phyloP scores from a whole-genome alignment of 2,888 invertebrate genomes.

The Tridacna gigas region DNA sequence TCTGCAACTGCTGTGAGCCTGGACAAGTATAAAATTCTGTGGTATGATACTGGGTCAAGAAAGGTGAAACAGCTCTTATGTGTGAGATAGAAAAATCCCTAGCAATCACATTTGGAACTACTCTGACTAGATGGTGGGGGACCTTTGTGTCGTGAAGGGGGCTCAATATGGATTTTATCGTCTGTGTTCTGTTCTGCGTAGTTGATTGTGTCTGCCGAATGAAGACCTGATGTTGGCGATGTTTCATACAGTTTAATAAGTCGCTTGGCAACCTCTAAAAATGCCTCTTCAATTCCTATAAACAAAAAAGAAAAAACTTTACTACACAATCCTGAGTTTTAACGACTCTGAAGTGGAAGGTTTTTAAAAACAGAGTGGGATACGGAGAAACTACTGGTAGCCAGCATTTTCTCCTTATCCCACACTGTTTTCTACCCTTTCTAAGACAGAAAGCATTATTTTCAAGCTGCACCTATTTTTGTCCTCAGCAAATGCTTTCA shows the following conservation, averaged over 20 bases:
- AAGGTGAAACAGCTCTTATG: not conserved
- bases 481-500: no score
- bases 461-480: no score
- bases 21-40: no score
- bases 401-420: not conserved
- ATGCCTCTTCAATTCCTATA: conserved; percentile 81
- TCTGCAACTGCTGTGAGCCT: no score
- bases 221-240: conserved; percentile 75
- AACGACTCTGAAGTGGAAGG: not conserved
- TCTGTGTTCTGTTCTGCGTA: conserved; percentile 32
- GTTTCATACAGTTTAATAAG: conserved; percentile 78
- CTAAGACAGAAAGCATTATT: no score
- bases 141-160: conserved; percentile 51
- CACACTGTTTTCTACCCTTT: not conserved
- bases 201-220: conserved; percentile 60
- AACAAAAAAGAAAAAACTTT: not conserved
- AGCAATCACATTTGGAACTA: conserved; percentile 55
- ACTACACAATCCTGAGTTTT: no score
- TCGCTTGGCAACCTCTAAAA: conserved; percentile 78
- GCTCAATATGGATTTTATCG: conserved; percentile 54
- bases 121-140: conserved; percentile 47
- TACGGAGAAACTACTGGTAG: not conserved
- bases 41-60: not conserved
- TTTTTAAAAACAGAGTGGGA: not conserved
- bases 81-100: conserved; percentile 12